Evolutionary conservation across 2,888 invertebrate species (phyloP), one percentile per base, ranked within the genome.

Genomic region (Selenia dentaria): DNA sequence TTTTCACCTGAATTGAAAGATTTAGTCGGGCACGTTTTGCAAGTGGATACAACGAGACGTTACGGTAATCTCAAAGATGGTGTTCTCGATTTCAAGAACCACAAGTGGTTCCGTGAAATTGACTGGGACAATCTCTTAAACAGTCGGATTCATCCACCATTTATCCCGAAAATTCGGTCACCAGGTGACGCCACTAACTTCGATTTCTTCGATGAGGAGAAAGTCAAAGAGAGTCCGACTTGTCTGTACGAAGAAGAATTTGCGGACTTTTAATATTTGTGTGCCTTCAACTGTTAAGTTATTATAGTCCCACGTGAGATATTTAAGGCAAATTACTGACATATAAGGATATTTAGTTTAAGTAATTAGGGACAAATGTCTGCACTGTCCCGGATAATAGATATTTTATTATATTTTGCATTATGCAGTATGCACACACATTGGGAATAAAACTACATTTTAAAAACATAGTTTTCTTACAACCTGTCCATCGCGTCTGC

Each of bases 1-100:
- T 98, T 99, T 78, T 94, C 95, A 9, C 83, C 90, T 0, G 94
- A 97, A 40, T 78, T 99, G 36, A 96, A 94, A 69, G 96, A 98
- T 79, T 83, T 99, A 9, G 67, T 98, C 28, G 87, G 91, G 31
- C 96, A 97, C 70, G 84, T 97, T 39, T 88, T 98, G 8, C 96
- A 97, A 67, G 62, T 80, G 0, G 90, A 91, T 46, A 67, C 68
- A 20, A 76, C 83, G 0, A 73, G 79, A 39, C 94, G 97, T 36
- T 98, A 87, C 76, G 99, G 99, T 8, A 98, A 97, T 78, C 91
- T 99, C 51, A 96, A 95, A 76, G 94, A 95, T 59, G 99, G 98
- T 2, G 93, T 95, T 8, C 92, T 94, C 64, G 99, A 99, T 79
- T 96, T 99, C 55, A 99, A 98, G 82, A 93, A 93, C 52, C 98